A percentile compares a stretch with the other conserved stretches of the same genome.
Conservation (phyloP, 2,888 invertebrate genomes). For the Buathra laborator region DNA sequence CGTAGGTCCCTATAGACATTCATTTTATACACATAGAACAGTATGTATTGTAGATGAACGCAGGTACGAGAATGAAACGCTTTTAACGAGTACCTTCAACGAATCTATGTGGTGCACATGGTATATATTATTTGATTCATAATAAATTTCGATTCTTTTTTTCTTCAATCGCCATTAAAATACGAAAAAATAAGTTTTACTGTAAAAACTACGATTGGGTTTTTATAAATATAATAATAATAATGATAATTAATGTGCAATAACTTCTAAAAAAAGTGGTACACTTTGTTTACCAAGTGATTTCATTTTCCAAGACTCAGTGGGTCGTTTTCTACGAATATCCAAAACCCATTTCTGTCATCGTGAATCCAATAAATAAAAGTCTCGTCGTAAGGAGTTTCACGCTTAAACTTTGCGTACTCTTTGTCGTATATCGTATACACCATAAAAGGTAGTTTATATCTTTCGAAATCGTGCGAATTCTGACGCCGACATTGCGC, state of each 20-base stretch:
- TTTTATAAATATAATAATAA: too few relatives aligned
- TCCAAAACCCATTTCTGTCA: conserved; percentile 24
- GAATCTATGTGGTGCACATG: conserved; percentile 23
- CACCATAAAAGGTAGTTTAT: conserved; percentile 33
- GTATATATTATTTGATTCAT: background rate
- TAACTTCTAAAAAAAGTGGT: background rate
- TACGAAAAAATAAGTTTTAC: too few relatives aligned
- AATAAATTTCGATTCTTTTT: too few relatives aligned
- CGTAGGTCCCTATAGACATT: background rate
- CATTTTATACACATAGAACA: conserved; percentile 15
- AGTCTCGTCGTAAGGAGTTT: conserved; percentile 21
- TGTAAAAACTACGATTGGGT: too few relatives aligned
- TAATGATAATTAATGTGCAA: too few relatives aligned
- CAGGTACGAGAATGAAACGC: conserved; percentile 17
- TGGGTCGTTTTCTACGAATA: conserved; percentile 3
- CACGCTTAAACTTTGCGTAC: background rate
- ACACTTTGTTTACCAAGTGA: background rate
- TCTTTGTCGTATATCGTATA: background rate
- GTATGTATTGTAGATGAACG: conserved; percentile 1
- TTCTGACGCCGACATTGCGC: conserved; percentile 12
- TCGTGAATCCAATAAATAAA: background rate
- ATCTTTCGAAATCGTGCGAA: conserved; percentile 14
- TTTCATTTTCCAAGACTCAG: background rate
- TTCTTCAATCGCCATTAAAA: too few relatives aligned
- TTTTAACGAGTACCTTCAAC: conserved; percentile 37